Evolutionary conservation across 2,888 invertebrate species (phyloP), one percentile per base, ranked within the genome.

Genomic region (Leptogaster cylindrica): DNA sequence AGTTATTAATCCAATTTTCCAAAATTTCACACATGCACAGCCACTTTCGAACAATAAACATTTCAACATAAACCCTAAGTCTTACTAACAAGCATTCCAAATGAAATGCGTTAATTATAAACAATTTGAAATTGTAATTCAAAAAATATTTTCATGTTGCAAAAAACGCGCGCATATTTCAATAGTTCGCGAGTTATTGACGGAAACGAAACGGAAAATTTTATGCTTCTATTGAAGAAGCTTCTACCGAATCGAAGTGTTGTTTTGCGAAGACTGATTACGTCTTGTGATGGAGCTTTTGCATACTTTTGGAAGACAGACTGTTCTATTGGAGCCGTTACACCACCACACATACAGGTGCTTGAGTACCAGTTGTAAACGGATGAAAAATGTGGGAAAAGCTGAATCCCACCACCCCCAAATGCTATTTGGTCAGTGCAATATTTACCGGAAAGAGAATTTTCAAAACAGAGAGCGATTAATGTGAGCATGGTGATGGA

Each of bases 201-300:
- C 63, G 63, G 44, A 46, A 63, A 31, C 16, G 18, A 63, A 63
- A 46, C 63, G 63, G 31, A 63, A 46, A 63, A 27, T 31, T 41
- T 58, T 20, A 31, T 25, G n/a, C 14, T 41, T 8, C 25, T 46
- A 31, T 2, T 55, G 46, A 31, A 33, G 31, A 46, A 65, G 63
- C 28, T 64, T 51, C 51, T 51, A 39, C 52, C 31, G 66, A 55
- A 66, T 52, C 55, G 31, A 46, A 33, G 66, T 33, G 46, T 31
- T 52, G 66, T 33, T 66, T 20, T 66, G 46, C 55, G 44, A 66
- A 55, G 55, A 66, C 55, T 66, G 33, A 66, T 33, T 44, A 44
- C 61, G 16, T 25, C 39, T 12, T 12, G n/a, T 10, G 27, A n/a
- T 7, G 28, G 28, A 41, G 28, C 28, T 63, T 63, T 63, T 63